A percentile compares a stretch with the other conserved stretches of the same genome.
phyloP scores from a whole-genome alignment of 2,797 vertebrate genomes.

The Arnoldichthys spilopterus region DNA sequence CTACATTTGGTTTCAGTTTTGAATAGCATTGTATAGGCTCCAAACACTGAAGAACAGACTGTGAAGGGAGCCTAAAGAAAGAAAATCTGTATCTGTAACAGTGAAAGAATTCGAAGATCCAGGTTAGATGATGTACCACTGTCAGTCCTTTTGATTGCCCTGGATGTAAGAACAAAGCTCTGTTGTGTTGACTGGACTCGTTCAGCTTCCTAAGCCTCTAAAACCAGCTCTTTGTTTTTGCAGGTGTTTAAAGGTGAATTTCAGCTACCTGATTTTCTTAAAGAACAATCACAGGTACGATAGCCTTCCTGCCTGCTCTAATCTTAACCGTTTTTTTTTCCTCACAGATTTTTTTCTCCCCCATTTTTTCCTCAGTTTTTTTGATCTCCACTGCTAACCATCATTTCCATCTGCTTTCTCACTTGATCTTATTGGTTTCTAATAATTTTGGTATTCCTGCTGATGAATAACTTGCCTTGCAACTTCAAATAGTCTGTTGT shows the following conservation, averaged over 20 bases:
- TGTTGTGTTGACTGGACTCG: conserved; percentile 47
- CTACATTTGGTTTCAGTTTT: conserved; percentile 6
- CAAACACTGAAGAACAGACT: background rate
- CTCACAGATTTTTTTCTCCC: conserved; percentile 21
- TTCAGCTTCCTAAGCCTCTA: conserved; percentile 55
- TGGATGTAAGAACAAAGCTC: conserved; percentile 34
- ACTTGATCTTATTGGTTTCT: conserved; percentile 45
- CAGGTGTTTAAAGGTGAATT: conserved; percentile 99
- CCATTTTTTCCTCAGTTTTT: conserved; percentile 32
- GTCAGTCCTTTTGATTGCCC: conserved; percentile 8
- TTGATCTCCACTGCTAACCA: conserved; percentile 48
- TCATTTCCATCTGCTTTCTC: conserved; percentile 60
- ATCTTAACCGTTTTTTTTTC: conserved; percentile 39
- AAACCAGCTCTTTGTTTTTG: conserved; percentile 77
- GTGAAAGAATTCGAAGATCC: conserved; percentile 4
- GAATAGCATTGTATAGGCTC: background rate
- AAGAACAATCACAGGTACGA: conserved; percentile 91
- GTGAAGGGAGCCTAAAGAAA: background rate
- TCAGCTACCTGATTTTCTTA: conserved; percentile 94
- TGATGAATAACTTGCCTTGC: conserved; percentile 44
- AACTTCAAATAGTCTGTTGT: conserved; percentile 49
- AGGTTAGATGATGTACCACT: conserved; percentile 8
- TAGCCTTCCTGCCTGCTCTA: conserved; percentile 74
- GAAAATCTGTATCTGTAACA: background rate
- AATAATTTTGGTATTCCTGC: conserved; percentile 49